These are phyloP conservation scores for Hybognathus amarus DNA, from an alignment of 2,797 vertebrate genomes.

Conservation along the genomic window DNA sequence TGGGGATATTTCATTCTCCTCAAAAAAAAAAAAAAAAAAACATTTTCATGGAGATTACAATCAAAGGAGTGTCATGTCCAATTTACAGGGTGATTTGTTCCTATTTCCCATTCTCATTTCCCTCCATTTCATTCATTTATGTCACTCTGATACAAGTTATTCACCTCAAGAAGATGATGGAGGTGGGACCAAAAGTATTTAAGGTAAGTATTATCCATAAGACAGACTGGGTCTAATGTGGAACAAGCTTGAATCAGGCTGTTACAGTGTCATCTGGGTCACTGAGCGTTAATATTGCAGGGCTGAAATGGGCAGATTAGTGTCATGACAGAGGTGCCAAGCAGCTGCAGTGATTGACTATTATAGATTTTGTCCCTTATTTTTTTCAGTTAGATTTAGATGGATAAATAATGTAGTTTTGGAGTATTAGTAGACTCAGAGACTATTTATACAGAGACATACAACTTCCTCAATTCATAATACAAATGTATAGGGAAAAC, in stretches of 20 bases:
- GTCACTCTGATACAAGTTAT: constrained; percentile 72
- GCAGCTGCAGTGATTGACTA: constrained; percentile 15
- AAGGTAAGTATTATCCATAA: constrained; percentile 61
- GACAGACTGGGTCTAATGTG: constrained; percentile 62
- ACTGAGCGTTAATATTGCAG: not conserved
- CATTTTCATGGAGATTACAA: constrained; percentile 76
- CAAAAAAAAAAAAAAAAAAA: constrained; percentile 45
- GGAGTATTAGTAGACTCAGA: not conserved
- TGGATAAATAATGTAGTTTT: not conserved
- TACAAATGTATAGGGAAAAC: too few relatives aligned
- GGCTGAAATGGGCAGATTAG: constrained; percentile 3
- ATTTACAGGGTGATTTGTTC: constrained; percentile 76
- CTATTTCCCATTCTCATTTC: constrained; percentile 74
- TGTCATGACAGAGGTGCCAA: not conserved
- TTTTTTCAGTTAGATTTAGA: not conserved
- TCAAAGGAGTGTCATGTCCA: constrained; percentile 79
- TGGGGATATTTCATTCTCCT: constrained; percentile 64
- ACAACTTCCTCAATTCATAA: too few relatives aligned
- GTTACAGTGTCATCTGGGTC: constrained; percentile 18
- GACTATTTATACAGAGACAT: too few relatives aligned
- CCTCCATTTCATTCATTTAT: constrained; percentile 75
- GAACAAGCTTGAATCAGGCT: constrained; percentile 52
- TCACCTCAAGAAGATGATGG: constrained; percentile 66
- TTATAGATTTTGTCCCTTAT: constrained; percentile 16
- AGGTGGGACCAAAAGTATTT: constrained; percentile 66